Evolutionary conservation across 2,797 vertebrate species (phyloP).

Genomic region (Sparus aurata): DNA sequence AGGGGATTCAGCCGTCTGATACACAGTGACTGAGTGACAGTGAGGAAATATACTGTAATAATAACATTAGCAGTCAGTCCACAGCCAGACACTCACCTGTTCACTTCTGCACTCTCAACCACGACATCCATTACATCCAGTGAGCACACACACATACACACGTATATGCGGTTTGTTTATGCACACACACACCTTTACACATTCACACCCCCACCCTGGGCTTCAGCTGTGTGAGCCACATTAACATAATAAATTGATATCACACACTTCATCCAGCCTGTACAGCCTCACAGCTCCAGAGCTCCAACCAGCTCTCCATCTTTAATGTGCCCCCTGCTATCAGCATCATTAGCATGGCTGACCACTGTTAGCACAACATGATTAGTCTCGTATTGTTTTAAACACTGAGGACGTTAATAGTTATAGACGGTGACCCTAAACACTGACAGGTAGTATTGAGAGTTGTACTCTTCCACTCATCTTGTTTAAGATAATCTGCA

Average conservation of each 20-base stretch:
- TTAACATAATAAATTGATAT: conserved; percentile 53
- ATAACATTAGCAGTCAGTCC: conserved; percentile 38
- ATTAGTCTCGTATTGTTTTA: conserved; percentile 32
- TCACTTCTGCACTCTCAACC: neutral
- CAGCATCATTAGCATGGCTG: conserved; percentile 34
- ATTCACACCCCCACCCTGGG: conserved; percentile 3
- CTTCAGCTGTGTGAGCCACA: conserved; percentile 31
- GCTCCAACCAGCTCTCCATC: conserved; percentile 34
- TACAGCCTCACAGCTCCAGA: conserved; percentile 30
- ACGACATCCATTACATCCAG: neutral
- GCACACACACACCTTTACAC: neutral
- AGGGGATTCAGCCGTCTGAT: conserved; percentile 48
- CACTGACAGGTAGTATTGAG: neutral
- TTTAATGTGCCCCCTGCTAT: conserved; percentile 46
- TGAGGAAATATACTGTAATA: conserved; percentile 30
- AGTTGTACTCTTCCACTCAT: neutral
- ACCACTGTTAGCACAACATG: conserved; percentile 17
- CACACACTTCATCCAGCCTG: conserved; percentile 21
- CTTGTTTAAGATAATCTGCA: neutral
- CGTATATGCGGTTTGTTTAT: neutral
- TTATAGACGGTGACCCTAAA: neutral
- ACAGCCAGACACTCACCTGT: conserved; percentile 15
- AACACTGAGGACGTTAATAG: neutral
- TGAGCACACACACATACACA: neutral
- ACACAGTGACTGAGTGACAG: conserved; percentile 24